Base-by-base conservation (phyloP, 2,113 vertebrate species). In the Zapornia atra region DNA sequence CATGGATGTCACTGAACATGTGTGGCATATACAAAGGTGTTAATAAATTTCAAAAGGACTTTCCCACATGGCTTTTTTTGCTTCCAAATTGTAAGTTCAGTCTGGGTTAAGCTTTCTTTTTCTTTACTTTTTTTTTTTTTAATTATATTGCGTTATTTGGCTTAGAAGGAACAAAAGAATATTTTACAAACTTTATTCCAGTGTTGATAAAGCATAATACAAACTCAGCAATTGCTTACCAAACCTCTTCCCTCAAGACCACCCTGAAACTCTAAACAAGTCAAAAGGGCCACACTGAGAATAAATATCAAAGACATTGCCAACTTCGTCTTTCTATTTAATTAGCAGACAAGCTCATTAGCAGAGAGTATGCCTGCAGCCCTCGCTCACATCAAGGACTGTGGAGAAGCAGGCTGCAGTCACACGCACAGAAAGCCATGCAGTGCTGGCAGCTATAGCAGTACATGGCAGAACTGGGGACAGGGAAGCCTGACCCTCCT, bases 301-400 rank as follows among this genome's bases (percentile, higher is more conserved):
- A 92, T 89, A 90, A 94, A 91, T 95, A 94, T 93, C 91, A 95
- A 97, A 97, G 75, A 95, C 86, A 73, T 31, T 91, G 60, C 84
- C 86, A 80, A 40, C 38, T 78, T 81, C 28, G 5, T 90, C 57
- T 95, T 92, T 86, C 71, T 53, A 70, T 89, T 94, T 90, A 96
- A 96, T 97, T 96, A 94, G 18, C 29, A 92, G 95, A 80, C 64
- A 54, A 94, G 75, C 95, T 97, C 94, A 96, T 97, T 97, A 97
- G 86, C 40, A 72, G 75, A 38, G 90, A 96, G 72, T 61, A 91
- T 75, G 94, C 92, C 94, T 54, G 85, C 82, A 97, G 96, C 84
- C 71, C 93, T 75, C 82, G 87, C 90, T 85, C 90, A 92, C 29
- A 82, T 88, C 71, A 94, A 75, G 73, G 96, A 92, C 10, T 44